Conservation (phyloP, 2,888 invertebrate species). For the Eugnorisma glareosa region DNA sequence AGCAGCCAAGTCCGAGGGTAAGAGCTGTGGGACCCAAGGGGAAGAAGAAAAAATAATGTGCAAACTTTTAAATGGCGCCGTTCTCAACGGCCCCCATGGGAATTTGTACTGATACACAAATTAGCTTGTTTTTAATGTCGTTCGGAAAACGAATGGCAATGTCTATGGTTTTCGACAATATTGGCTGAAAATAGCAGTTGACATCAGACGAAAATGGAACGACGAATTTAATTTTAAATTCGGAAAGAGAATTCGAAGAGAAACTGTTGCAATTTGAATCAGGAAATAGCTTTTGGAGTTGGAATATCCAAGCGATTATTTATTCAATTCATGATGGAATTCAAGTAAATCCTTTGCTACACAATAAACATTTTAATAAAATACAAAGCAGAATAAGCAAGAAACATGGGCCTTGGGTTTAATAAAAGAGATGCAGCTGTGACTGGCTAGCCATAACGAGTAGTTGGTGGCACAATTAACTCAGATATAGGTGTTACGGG, state of each 20-base stretch:
- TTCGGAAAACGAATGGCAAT: constrained; percentile 43
- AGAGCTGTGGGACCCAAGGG: constrained; percentile 50
- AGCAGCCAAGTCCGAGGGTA: constrained; percentile 44
- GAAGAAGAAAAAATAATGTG: constrained; percentile 67
- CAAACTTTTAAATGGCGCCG: constrained; percentile 73
- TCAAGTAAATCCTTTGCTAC: not conserved
- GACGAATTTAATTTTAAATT: constrained; percentile 31
- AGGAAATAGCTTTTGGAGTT: constrained; percentile 24
- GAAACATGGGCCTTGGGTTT: constrained; percentile 23
- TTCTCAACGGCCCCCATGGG: constrained; percentile 53
- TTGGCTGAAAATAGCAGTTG: constrained; percentile 40
- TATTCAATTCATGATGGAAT: not conserved
- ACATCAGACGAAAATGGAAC: constrained; percentile 30
- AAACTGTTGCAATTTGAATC: constrained; percentile 19
- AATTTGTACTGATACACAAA: constrained; percentile 59
- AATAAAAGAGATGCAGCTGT: constrained; percentile 59
- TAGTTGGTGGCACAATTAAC: constrained; percentile 62
- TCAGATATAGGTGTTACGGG: constrained; percentile 50
- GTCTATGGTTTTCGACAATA: constrained; percentile 23
- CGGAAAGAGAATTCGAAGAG: constrained; percentile 21
- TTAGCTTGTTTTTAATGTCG: constrained; percentile 46
- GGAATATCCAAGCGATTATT: not conserved
- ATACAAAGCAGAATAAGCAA: constrained; percentile 34
- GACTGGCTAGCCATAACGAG: constrained; percentile 31
- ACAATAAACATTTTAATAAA: constrained; percentile 19